Conservation (phyloP, 1,140 invertebrate genomes). For the Diabrotica virgifera region DNA sequence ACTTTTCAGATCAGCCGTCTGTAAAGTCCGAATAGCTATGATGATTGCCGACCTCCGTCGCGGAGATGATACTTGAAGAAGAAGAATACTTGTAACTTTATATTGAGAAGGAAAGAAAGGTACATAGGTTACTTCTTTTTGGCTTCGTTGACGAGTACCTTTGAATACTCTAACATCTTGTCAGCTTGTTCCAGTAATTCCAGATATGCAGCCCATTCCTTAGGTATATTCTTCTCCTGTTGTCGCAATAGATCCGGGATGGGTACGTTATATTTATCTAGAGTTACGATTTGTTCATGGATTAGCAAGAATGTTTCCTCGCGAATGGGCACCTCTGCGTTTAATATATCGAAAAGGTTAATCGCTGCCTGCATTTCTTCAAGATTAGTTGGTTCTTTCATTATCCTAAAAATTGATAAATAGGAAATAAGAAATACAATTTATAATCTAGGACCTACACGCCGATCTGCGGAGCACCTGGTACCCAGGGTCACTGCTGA, state of each 20-base stretch:
- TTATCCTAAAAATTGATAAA: conserved; percentile 46
- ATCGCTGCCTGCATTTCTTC: conserved; percentile 59
- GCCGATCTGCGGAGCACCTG: too few species aligned
- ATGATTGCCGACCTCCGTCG: too few species aligned
- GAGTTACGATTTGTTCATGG: conserved; percentile 65
- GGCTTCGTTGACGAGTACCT: conserved; percentile 50
- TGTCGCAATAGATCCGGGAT: conserved; percentile 56
- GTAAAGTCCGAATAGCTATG: too few species aligned
- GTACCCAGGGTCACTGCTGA: too few species aligned
- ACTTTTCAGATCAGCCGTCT: too few species aligned
- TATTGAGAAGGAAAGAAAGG: too few species aligned
- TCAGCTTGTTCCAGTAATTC: conserved; percentile 62
- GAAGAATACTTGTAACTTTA: too few species aligned
- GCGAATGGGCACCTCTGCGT: conserved; percentile 56
- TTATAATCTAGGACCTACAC: too few species aligned
- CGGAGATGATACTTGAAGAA: too few species aligned
- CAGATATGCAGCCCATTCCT: conserved; percentile 65
- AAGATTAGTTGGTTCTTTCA: conserved; percentile 58
- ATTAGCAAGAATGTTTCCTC: conserved; percentile 70
- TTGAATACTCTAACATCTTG: conserved; percentile 63
- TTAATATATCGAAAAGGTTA: conserved; percentile 62
- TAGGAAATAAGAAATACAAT: background rate
- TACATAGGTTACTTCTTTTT: conserved; percentile 32
- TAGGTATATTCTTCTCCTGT: conserved; percentile 60
- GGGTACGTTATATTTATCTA: conserved; percentile 67